phyloP scores from a whole-genome alignment of 2,888 invertebrate species.

The Anthrax anthrax region DNA sequence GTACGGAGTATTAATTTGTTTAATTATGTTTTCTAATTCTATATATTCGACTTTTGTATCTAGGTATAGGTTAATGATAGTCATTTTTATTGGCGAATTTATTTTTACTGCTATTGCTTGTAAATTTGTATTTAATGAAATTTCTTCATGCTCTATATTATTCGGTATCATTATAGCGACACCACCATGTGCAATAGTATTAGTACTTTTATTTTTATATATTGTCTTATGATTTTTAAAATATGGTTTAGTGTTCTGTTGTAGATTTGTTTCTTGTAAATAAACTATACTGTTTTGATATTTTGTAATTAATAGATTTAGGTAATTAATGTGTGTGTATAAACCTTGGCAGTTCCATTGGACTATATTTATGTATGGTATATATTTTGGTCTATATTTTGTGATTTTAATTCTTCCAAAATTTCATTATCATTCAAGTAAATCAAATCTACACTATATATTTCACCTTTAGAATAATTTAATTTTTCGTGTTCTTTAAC shows the following conservation, averaged over 20 bases:
- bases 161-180: not conserved
- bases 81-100: not conserved
- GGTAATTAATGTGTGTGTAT: too few species aligned
- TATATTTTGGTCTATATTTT: not conserved
- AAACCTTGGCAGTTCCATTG: too few species aligned
- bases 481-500: conserved; percentile 4
- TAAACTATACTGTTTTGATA: not conserved
- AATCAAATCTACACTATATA: not conserved
- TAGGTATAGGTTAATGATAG: conserved; percentile 1
- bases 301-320: too few species aligned
- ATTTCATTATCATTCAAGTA: conserved; percentile 1
- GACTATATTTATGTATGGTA: too few species aligned
- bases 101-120: conserved; percentile 2
- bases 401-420: not conserved
- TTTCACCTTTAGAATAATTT: conserved; percentile 3
- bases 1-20: not conserved
- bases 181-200: not conserved
- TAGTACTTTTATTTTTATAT: not conserved
- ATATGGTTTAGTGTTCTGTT: not conserved
- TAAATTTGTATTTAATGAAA: not conserved
- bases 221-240: not conserved
- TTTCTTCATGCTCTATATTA: not conserved
- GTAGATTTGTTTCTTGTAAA: not conserved
- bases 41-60: not conserved
- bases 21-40: not conserved